These are phyloP conservation scores for Orthonyx spaldingii DNA, from an alignment of 2,113 vertebrate genomes.

Conservation along the genomic window DNA sequence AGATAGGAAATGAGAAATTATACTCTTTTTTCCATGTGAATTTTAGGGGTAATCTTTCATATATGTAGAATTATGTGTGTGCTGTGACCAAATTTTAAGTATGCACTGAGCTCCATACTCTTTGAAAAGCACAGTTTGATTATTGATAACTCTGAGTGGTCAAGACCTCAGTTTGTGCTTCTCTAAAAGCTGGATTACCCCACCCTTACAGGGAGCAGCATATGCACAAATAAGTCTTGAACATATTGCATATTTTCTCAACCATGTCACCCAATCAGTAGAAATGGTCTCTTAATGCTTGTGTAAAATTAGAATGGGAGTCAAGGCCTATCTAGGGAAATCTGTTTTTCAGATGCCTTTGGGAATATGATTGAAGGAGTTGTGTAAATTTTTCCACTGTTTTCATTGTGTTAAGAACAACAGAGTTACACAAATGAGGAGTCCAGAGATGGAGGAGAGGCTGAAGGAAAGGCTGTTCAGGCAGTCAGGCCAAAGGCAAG, in stretches of 20 bases:
- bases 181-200: background rate
- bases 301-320: constrained; percentile 66
- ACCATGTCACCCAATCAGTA: constrained; percentile 65
- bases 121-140: background rate
- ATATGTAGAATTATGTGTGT: background rate
- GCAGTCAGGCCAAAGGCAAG: background rate
- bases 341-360: constrained; percentile 43
- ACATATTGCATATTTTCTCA: constrained; percentile 65
- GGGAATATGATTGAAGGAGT: background rate
- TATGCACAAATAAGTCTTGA: constrained; percentile 51
- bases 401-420: background rate
- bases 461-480: background rate
- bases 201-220: constrained; percentile 2
- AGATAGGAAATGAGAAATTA: background rate
- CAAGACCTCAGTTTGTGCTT: background rate
- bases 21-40: background rate
- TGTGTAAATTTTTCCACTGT: background rate
- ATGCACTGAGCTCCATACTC: background rate
- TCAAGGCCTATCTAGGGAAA: constrained; percentile 60
- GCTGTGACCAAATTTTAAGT: background rate
- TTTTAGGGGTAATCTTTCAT: background rate
- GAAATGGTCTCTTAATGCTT: constrained; percentile 59
- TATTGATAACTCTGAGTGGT: background rate
- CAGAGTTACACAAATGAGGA: background rate
- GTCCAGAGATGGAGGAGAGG: background rate